These are phyloP conservation scores for Conchocele bisecta DNA, from an alignment of 2,888 invertebrate genomes.

Conservation along the genomic window DNA sequence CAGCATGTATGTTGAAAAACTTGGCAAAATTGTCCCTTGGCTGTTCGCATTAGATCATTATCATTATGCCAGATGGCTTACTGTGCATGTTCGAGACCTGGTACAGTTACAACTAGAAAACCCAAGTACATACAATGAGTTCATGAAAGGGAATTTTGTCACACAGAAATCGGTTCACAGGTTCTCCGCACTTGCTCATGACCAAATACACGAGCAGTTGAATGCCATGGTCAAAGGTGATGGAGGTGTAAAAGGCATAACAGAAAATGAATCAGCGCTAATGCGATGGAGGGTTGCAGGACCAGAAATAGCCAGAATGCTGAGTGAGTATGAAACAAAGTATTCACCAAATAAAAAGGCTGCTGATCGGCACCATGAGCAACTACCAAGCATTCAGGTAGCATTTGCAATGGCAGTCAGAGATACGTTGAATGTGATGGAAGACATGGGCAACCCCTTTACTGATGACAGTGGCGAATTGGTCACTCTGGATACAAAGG, in stretches of 20 bases:
- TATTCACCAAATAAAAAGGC: no score
- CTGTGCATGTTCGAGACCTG: conserved; percentile 29
- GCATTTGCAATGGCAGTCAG: background rate
- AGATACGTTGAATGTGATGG: background rate
- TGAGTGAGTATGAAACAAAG: background rate
- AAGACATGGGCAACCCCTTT: conserved; percentile 26
- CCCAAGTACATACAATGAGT: background rate
- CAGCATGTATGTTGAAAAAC: conserved; percentile 8
- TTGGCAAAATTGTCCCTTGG: conserved; percentile 31
- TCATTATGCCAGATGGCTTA: conserved; percentile 49
- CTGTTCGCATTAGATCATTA: conserved; percentile 39
- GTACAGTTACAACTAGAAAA: background rate
- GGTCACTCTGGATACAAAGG: conserved; percentile 10
- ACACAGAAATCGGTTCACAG: background rate
- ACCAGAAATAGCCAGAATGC: conserved; percentile 9
- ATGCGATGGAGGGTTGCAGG: conserved; percentile 1
- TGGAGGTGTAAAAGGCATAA: conserved; percentile 49
- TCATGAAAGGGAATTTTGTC: conserved; percentile 5
- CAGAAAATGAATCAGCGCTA: conserved; percentile 45
- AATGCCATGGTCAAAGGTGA: conserved; percentile 46
- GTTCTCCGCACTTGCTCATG: conserved; percentile 15
- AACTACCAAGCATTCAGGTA: background rate
- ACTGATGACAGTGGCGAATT: conserved; percentile 10
- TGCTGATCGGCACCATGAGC: conserved; percentile 5
- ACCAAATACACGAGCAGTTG: conserved; percentile 56